Evolutionary conservation across 2,797 vertebrate species (phyloP), one percentile per base, ranked within the genome.

Genomic region (Anableps anableps): DNA sequence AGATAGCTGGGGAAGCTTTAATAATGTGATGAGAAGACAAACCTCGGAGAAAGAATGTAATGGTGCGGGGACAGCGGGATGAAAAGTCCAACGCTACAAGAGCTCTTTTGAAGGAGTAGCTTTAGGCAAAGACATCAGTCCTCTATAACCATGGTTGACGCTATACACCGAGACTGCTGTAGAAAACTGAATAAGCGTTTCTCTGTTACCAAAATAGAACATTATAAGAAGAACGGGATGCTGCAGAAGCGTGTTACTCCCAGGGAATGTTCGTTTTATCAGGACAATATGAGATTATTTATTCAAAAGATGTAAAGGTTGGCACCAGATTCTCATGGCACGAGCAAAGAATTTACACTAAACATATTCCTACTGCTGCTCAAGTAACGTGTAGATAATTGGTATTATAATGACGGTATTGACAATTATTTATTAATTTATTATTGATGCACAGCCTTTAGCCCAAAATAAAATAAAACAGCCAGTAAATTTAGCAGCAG

Each of bases 201-300:
- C 38, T n/a, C 55, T 84, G 58, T 76, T 66, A 5, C 70, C 53
- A 74, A 77, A 82, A 74, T 43, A n/a, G 68, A 78, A 78, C 64
- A 74, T 72, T 73, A 77, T 34, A 45, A 73, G 72, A 58, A 72
- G 60, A 31, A 51, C 41, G 78, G 78, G 77, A 79, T 53, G 21
- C 76, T 73, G 23, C 14, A 38, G 68, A 85, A 89, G 87, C 86
- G 85, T 83, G 68, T 55, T 51, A 38, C 26, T 51, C 81, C 89
- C 36, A 43, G 38, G 11, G 36, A 85, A 85, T 81, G 51, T 29
- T 50, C 66, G 34, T 29, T 26, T 55, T 34, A 19, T 34, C 9
- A 41, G 36, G 36, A 41, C 26, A 26, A 17, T 41, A 68, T 68
- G 8, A 68, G 21, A 68, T 13, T 68, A 66, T 66, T 66, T 66